phyloP scores from a whole-genome alignment of 2,888 invertebrate genomes.

The Ellobium chinense region DNA sequence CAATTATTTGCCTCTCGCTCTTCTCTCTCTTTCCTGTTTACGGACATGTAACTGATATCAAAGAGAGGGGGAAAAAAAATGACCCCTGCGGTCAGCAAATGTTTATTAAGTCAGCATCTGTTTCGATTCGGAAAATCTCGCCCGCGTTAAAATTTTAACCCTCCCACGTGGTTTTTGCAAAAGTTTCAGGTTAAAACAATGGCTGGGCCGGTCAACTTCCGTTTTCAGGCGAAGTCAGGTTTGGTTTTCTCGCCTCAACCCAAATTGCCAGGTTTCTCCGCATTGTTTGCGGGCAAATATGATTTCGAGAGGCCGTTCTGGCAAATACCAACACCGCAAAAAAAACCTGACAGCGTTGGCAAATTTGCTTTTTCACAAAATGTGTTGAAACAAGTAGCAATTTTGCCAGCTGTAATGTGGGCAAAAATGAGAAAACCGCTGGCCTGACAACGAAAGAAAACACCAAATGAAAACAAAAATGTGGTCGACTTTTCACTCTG shows the following conservation, averaged over 20 bases:
- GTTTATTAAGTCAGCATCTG: not conserved
- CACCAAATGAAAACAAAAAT: too few species aligned
- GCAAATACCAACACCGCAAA: not conserved
- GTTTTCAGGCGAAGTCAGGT: not conserved
- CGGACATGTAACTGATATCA: too few species aligned
- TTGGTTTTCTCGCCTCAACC: not conserved
- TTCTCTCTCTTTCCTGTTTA: conserved; percentile 38
- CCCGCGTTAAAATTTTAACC: not conserved
- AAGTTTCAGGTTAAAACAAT: not conserved
- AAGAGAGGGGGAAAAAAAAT: too few species aligned
- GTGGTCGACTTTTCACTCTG: too few species aligned
- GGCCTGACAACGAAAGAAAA: not conserved
- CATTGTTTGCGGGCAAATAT: not conserved
- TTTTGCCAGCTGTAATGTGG: too few species aligned
- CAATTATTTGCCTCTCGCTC: too few species aligned
- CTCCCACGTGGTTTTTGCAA: not conserved
- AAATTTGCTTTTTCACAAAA: not conserved
- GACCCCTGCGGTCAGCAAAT: not conserved
- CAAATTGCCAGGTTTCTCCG: not conserved
- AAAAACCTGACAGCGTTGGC: not conserved
- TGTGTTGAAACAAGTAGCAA: not conserved
- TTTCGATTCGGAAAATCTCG: not conserved
- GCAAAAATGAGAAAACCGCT: too few species aligned
- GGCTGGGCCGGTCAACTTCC: not conserved
- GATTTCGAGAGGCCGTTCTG: not conserved